These are phyloP conservation scores for Stictonetta naevosa DNA, from an alignment of 2,113 vertebrate genomes.

Conservation along the genomic window DNA sequence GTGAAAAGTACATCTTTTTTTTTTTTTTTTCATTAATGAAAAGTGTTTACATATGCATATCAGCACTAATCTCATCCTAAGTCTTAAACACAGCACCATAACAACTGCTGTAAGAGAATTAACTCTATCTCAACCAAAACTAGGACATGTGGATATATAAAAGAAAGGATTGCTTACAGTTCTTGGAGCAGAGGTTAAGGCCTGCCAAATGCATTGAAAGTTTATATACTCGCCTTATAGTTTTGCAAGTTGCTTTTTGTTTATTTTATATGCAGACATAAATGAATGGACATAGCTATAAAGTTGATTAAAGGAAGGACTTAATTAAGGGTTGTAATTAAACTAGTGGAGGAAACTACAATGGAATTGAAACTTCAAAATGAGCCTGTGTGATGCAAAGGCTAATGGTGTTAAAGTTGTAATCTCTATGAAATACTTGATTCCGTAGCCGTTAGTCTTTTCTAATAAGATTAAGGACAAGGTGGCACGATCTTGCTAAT, in stretches of 20 bases:
- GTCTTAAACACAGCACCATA: neutral
- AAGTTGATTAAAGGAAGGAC: conserved; percentile 33
- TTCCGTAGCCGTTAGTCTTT: neutral
- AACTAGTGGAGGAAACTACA: neutral
- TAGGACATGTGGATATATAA: neutral
- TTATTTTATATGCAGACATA: neutral
- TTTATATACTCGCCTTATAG: rapidly evolving
- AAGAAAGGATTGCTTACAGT: neutral
- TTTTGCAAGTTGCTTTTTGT: neutral
- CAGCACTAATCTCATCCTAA: neutral
- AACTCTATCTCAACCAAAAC: neutral
- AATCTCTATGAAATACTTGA: conserved; percentile 6
- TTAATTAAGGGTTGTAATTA: conserved; percentile 4
- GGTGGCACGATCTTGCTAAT: neutral
- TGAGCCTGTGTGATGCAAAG: neutral
- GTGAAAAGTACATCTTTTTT: neutral
- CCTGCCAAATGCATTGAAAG: neutral
- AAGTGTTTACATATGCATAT: neutral
- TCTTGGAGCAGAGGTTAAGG: neutral
- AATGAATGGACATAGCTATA: neutral
- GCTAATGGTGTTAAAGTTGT: neutral
- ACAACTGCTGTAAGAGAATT: neutral
- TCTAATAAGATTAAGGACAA: neutral
- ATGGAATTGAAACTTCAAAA: neutral
- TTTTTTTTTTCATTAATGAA: neutral